Conservation (phyloP, 2,888 invertebrate species). For the Matsumyia berberina region DNA sequence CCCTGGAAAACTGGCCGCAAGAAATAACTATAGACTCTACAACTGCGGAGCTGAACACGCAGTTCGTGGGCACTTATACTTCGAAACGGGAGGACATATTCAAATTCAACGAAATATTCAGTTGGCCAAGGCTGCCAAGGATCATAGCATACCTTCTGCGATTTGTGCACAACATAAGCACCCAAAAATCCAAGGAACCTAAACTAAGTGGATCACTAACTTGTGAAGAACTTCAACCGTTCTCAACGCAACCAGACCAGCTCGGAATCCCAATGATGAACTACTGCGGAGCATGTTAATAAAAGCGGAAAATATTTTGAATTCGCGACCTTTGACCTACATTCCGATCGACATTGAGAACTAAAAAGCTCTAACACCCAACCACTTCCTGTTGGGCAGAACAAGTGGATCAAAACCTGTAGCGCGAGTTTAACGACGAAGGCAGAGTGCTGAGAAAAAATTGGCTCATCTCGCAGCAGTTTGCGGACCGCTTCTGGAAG, state of each 20-base stretch:
- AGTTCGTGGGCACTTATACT: neutral
- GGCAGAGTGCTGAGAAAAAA: neutral
- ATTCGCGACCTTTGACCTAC: conserved; percentile 3
- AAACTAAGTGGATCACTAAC: too few relatives aligned
- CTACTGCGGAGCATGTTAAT: neutral
- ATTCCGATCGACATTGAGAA: conserved; percentile 11
- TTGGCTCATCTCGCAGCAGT: conserved; percentile 11
- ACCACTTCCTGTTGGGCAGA: conserved; percentile 2
- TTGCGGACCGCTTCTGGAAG: conserved; percentile 1
- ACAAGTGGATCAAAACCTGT: neutral
- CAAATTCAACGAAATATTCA: neutral
- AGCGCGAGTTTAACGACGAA: neutral
- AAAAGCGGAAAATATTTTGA: neutral
- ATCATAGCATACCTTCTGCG: neutral
- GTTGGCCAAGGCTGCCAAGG: neutral
- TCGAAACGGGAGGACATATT: neutral
- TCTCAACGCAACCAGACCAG: too few relatives aligned
- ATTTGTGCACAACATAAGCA: neutral
- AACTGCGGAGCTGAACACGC: neutral
- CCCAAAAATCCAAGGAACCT: too few relatives aligned
- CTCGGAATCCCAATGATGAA: neutral
- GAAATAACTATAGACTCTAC: neutral
- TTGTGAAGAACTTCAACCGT: conserved; percentile 21
- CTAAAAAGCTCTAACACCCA: conserved; percentile 22
- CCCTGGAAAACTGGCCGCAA: neutral